Evolutionary conservation across 2,888 invertebrate genomes (phyloP), one percentile per base, ranked within the genome.

Genomic region (Ptychoptera contaminata): DNA sequence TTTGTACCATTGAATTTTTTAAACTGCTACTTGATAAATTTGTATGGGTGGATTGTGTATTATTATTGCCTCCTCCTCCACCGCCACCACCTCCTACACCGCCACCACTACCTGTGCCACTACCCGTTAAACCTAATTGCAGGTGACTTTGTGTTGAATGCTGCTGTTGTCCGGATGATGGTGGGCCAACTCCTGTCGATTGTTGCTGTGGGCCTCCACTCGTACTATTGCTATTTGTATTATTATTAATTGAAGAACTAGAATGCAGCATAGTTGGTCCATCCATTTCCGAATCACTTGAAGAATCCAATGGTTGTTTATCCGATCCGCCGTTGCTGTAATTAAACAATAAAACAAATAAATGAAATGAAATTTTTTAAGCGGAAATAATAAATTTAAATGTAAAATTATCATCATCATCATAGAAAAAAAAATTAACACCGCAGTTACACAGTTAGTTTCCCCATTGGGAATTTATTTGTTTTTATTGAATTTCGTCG

Each of bases 261-360:
- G 60, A 61, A 48, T 62, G 59, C 48, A 64, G 48, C 54, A 65
- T 55, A 48, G 58, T 58, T 30, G 56, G 53, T 50, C 63, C 58
- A 52, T 67, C 67, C 58, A 67, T 63, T 57, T 67, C 67, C 9
- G 67, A 67, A 54, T 67, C 67, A 55, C 65, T 65, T 40, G 67
- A 67, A 48, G 67, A 62, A 52, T 67, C 67, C 50, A 67, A 53
- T 51, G 65, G 65, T 46, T 67, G 67, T 47, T 67, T 67, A 49
- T 67, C 67, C 44, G 65, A 63, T n/a, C 62, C 63, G 49, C 67
- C 65, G 50, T 64, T 65, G 51, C 46, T 55, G 48, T 2, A 52
- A 45, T 23, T 23, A n/a, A 41, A 31, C 10, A 31, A 40, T 31
- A 32, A 14, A 40, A 30, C 30, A 30, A 30, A 8, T 32, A 32